These are phyloP conservation scores for Mus spretus DNA, from an alignment of 2,797 vertebrate species.

Conservation along the genomic window DNA sequence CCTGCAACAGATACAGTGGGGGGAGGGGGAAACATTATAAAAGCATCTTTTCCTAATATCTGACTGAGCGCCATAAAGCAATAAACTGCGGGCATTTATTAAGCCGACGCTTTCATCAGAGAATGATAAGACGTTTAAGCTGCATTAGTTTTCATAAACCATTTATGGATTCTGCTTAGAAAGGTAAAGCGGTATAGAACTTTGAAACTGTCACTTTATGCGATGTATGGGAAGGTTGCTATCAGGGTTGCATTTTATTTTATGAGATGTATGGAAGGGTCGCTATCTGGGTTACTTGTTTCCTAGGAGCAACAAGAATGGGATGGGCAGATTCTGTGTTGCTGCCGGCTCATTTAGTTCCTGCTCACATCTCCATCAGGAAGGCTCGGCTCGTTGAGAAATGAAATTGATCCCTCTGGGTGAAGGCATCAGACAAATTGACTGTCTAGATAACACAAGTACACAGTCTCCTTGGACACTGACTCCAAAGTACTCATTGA, in stretches of 20 bases:
- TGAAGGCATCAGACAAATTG: not conserved
- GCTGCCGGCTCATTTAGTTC: not conserved
- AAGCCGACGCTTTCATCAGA: slow-evolving; percentile 62
- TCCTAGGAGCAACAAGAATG: slow-evolving; percentile 57
- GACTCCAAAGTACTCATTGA: not conserved
- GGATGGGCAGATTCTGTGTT: not conserved
- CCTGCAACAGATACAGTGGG: not conserved
- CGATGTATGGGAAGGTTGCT: slow-evolving; percentile 31
- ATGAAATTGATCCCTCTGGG: slow-evolving; percentile 46
- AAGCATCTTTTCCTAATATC: slow-evolving; percentile 18
- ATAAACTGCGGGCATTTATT: slow-evolving; percentile 61
- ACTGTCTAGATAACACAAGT: not conserved
- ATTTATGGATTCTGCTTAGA: slow-evolving; percentile 35
- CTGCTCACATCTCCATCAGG: slow-evolving; percentile 27
- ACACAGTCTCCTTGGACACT: not conserved
- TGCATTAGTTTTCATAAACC: slow-evolving; percentile 49
- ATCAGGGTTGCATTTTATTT: slow-evolving; percentile 46
- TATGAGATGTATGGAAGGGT: slow-evolving; percentile 35
- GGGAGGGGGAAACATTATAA: not conserved
- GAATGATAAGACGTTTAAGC: slow-evolving; percentile 26
- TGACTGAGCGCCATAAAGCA: slow-evolving; percentile 53
- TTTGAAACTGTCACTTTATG: slow-evolving; percentile 51
- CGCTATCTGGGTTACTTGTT: slow-evolving; percentile 47
- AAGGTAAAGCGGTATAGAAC: slow-evolving; percentile 27
- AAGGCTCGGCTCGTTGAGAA: slow-evolving; percentile 5